Evolutionary conservation across 1,140 invertebrate species (phyloP).

Genomic region (Apolygus lucorum): DNA sequence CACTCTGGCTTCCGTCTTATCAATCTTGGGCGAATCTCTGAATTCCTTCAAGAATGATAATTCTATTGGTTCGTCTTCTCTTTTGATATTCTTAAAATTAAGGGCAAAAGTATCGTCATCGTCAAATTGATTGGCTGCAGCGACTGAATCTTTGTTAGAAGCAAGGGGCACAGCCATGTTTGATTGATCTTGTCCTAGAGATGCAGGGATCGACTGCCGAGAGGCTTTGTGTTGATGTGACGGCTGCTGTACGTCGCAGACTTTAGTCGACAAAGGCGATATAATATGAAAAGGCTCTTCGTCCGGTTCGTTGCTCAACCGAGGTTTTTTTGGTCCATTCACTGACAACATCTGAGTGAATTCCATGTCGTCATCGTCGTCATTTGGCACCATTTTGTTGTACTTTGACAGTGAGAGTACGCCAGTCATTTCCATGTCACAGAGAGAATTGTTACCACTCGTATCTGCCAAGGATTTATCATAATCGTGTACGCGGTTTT

Average conservation of each 20-base stretch:
- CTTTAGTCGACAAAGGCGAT: background rate
- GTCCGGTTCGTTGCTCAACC: background rate
- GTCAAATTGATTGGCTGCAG: too few species aligned
- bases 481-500: too few species aligned
- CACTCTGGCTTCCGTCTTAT: too few species aligned
- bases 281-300: background rate
- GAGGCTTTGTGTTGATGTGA: background rate
- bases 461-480: too few species aligned
- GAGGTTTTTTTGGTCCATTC: background rate
- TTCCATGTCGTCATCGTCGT: background rate
- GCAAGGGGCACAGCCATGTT: background rate
- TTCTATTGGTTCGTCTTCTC: background rate
- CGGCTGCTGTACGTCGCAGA: too few species aligned
- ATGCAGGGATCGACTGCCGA: too few species aligned
- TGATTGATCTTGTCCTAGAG: background rate
- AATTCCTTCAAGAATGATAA: slow-evolving; percentile 4
- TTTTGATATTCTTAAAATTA: background rate
- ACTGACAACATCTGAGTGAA: background rate
- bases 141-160: too few species aligned
- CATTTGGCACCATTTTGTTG: too few species aligned
- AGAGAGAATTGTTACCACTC: background rate
- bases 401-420: background rate
- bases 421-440: slow-evolving; percentile 10
- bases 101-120: too few species aligned
- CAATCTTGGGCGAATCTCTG: background rate